Base-by-base conservation (phyloP, 2,888 invertebrate genomes). In the Xestobium rufovillosum region DNA sequence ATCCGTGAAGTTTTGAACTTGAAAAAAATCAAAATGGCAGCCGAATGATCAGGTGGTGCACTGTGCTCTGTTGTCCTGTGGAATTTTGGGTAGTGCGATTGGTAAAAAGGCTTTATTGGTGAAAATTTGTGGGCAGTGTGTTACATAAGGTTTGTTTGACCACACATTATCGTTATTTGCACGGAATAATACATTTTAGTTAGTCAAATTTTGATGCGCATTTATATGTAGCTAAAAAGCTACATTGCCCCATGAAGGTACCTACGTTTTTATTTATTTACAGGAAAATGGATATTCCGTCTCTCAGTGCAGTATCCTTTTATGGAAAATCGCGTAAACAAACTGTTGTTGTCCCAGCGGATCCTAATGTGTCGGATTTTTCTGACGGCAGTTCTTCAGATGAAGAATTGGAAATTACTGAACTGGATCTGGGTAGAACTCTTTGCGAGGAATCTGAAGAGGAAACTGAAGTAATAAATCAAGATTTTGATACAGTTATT, bases 211-310 rank as follows among this genome's bases (percentile, higher is more conserved):
- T 19, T 19, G 6, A n/a, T 19, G 23, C n/a, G 23, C 6, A 19
- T 19, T 19, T 19, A n/a, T 19, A 8, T n/a, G 23, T 19, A 19
- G n/a, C 23, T 19, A 8, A 8, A 8, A 8, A n/a, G 23, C 23
- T 8, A 19, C 23, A 19, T 19, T n/a, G 23, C 23, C 23, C 23
- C n/a, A n/a, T n/a, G n/a, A n/a, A n/a, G n/a, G n/a, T n/a, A 19
- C 23, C 23, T 19, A 6, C n/a, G 23, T 19, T 8, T n/a, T n/a
- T 19, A 19, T 19, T 19, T 19, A n/a, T 19, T 19, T 19, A n/a
- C 23, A 19, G 23, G n/a, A n/a, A 19, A 19, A 19, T 19, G 23
- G 23, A 19, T 19, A n/a, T n/a, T n/a, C n/a, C n/a, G n/a, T n/a
- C n/a, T n/a, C n/a, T n/a, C n/a, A n/a, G n/a, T n/a, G 6, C 23